These are phyloP conservation scores for Scortum barcoo DNA, from an alignment of 2,113 vertebrate genomes.

Conservation along the genomic window DNA sequence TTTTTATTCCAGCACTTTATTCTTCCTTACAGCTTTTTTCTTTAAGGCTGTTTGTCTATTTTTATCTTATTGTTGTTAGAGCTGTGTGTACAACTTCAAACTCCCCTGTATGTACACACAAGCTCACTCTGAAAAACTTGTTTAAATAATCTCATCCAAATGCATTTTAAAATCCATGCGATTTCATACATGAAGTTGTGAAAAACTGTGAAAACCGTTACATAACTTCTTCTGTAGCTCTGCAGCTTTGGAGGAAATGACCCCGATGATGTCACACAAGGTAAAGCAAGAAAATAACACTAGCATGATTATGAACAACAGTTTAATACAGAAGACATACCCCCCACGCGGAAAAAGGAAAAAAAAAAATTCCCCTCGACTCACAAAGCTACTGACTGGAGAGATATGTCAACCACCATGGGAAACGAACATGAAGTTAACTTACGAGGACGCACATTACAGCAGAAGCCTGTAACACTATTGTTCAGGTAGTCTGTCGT, in stretches of 20 bases:
- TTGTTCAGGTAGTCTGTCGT: background rate
- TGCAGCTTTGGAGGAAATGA: background rate
- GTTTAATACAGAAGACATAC: constrained; percentile 70
- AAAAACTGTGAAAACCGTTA: background rate
- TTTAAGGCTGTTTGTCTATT: too few relatives aligned
- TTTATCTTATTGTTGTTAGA: too few relatives aligned
- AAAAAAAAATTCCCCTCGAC: constrained; percentile 23
- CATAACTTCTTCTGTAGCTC: background rate
- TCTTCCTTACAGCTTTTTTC: too few relatives aligned
- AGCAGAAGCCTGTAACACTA: constrained; percentile 21
- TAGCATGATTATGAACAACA: constrained; percentile 55
- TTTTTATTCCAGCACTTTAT: too few relatives aligned
- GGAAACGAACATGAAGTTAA: constrained; percentile 64
- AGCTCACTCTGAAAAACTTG: background rate
- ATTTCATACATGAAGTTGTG: background rate
- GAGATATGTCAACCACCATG: constrained; percentile 42
- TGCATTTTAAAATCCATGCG: background rate
- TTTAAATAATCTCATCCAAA: background rate
- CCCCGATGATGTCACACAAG: background rate
- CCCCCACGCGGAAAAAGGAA: constrained; percentile 32
- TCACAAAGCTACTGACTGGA: constrained; percentile 55
- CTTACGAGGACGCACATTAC: constrained; percentile 26
- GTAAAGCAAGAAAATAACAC: background rate
- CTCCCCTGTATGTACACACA: too few relatives aligned
- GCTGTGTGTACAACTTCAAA: too few relatives aligned